A percentile compares a stretch with the other conserved stretches of the same genome.
Conservation (phyloP, 1,140 invertebrate species). For the Hypsibius dujardini region DNA sequence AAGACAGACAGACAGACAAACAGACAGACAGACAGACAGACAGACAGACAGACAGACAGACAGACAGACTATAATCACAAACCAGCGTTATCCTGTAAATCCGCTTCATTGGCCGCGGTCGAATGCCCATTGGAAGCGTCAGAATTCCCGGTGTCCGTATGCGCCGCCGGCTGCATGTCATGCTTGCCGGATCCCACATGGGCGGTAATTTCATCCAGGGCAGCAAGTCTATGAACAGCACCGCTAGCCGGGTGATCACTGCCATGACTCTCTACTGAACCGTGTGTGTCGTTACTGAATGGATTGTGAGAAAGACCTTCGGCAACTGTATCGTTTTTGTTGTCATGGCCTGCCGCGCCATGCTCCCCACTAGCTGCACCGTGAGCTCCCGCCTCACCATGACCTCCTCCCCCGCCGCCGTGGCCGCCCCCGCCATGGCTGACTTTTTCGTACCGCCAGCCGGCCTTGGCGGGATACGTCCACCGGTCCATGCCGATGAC, state of each 20-base stretch:
- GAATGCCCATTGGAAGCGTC: not conserved
- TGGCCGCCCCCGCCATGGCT: not conserved
- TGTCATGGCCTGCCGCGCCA: not conserved
- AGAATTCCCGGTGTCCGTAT: not conserved
- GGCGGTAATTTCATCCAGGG: no score
- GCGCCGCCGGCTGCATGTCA: not conserved
- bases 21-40: no score
- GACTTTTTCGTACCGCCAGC: not conserved
- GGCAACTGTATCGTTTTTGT: not conserved
- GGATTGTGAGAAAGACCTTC: no score
- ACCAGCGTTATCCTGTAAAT: constrained; percentile 5
- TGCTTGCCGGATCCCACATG: no score
- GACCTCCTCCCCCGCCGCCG: not conserved
- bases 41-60: no score
- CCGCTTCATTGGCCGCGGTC: not conserved
- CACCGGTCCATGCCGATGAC: constrained; percentile 6
- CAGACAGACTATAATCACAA: no score
- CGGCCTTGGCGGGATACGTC: constrained; percentile 3
- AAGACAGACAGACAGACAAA: no score
- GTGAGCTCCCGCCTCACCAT: not conserved
- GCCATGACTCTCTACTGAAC: not conserved
- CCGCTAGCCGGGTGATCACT: not conserved
- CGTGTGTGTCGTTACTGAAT: not conserved
- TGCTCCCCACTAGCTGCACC: not conserved
- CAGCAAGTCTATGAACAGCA: not conserved